Evolutionary conservation across 37 sponge, comb jelly and placozoan species (phyloP), one percentile per base, ranked within the genome.

Genomic region (Agelas oroides): DNA sequence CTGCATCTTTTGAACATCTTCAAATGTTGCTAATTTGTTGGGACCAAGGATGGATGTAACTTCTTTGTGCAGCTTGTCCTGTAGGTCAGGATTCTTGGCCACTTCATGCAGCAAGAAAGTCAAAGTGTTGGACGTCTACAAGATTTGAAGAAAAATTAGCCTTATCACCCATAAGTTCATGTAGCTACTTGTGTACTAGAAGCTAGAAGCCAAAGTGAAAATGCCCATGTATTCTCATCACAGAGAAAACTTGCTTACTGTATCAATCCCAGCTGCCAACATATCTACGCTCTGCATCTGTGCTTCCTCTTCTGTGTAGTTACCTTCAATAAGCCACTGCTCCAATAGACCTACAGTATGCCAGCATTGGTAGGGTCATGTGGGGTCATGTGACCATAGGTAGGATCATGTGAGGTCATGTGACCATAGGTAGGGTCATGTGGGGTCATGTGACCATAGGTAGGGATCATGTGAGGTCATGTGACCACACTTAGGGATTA

Each of bases 211-310:
- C 70, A 30, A 69, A 24, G 14, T 24, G 40, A 36, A 19, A 25
- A 24, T 71, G 17, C 36, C 31, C 15, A 71, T 71, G 35, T 39
- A 27, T 34, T 32, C 14, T n/a, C n/a, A n/a, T n/a, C n/a, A n/a
- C n/a, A n/a, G n/a, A n/a, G n/a, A n/a, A n/a, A n/a, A n/a, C n/a
- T n/a, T n/a, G 57, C 87, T 77, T 36, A 88, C 89, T 36, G 82
- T 82, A 33, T 88, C 89, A 28, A 88, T 21, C 21, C 89, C 89
- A 55, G 76, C 89, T 30, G 83, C 77, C 27, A 88, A 18, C 68
- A 88, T 66, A 58, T 81, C 65, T 19, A 61, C 31, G 23, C 77
- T 38, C 41, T 75, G 62, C 37, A 76, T 76, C 18, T 81, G 30
- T 18, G 55, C 37, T 35, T 88, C 83, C 40, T 67, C 40, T 28